These are phyloP conservation scores for Ginglymostoma cirratum DNA, from an alignment of 2,113 vertebrate species.

Conservation along the genomic window DNA sequence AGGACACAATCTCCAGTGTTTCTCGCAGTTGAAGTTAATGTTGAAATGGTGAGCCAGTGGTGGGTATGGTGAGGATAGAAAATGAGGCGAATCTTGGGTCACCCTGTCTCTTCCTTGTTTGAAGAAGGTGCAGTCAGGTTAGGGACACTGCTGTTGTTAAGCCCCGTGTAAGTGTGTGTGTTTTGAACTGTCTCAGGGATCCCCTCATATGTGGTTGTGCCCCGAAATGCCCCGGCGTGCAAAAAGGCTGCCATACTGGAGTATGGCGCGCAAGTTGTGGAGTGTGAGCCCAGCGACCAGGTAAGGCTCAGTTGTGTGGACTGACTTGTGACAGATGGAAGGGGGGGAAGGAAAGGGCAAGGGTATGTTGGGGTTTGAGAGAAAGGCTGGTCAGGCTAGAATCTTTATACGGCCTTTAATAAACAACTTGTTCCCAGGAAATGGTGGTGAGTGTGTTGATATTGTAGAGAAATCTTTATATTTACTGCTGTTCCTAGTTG, in stretches of 20 bases:
- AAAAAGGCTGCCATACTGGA: slow-evolving; percentile 55
- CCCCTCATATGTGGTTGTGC: slow-evolving; percentile 57
- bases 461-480: no score
- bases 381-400: neutral
- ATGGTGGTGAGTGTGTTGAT: no score
- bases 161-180: neutral
- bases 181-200: slow-evolving; percentile 48
- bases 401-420: no score
- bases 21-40: no score
- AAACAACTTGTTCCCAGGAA: no score
- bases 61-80: no score
- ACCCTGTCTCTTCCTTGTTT: neutral
- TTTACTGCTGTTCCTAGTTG: no score
- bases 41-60: no score
- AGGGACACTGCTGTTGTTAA: no score
- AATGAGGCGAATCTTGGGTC: no score
- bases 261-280: slow-evolving; percentile 53
- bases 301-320: slow-evolving; percentile 1
- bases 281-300: slow-evolving; percentile 52
- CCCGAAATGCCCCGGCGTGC: slow-evolving; percentile 52
- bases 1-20: neutral
- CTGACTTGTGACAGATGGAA: neutral
- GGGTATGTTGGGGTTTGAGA: neutral
- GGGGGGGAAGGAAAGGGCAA: neutral
- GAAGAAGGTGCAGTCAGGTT: neutral